Evolutionary conservation across 2,797 vertebrate genomes (phyloP).

Genomic region (Ptychadena robeensis): DNA sequence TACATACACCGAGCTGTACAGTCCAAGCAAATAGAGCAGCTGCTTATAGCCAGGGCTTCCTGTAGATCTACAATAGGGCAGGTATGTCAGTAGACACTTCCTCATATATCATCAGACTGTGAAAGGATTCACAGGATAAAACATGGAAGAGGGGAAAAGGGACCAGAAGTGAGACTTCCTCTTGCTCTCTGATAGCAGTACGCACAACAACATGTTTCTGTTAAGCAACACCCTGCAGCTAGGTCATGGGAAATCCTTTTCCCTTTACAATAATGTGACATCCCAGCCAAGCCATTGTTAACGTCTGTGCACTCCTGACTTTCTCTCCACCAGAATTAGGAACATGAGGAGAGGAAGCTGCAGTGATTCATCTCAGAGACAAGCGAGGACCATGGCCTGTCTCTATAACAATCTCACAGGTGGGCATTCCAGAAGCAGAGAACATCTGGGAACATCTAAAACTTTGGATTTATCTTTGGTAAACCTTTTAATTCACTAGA

Average conservation of each 20-base stretch:
- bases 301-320: constrained; percentile 18
- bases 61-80: neutral
- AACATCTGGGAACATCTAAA: neutral
- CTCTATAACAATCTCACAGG: constrained; percentile 41
- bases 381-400: constrained; percentile 17
- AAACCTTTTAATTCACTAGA: neutral
- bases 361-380: constrained; percentile 49
- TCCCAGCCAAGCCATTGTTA: constrained; percentile 68
- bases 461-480: neutral
- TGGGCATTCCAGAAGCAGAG: constrained; percentile 9
- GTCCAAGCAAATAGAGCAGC: neutral
- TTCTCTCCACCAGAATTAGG: neutral
- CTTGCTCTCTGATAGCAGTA: constrained; percentile 68
- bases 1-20: neutral
- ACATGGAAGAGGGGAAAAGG: neutral
- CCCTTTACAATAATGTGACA: constrained; percentile 64
- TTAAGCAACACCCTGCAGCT: constrained; percentile 67
- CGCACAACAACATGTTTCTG: constrained; percentile 64
- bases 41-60: neutral
- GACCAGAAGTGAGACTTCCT: constrained; percentile 74
- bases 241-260: constrained; percentile 77
- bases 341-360: constrained; percentile 48
- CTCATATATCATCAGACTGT: constrained; percentile 10
- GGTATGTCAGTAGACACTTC: neutral
- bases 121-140: constrained; percentile 64